Conservation (phyloP, 2,888 invertebrate genomes). For the Eremobia ochroleuca region DNA sequence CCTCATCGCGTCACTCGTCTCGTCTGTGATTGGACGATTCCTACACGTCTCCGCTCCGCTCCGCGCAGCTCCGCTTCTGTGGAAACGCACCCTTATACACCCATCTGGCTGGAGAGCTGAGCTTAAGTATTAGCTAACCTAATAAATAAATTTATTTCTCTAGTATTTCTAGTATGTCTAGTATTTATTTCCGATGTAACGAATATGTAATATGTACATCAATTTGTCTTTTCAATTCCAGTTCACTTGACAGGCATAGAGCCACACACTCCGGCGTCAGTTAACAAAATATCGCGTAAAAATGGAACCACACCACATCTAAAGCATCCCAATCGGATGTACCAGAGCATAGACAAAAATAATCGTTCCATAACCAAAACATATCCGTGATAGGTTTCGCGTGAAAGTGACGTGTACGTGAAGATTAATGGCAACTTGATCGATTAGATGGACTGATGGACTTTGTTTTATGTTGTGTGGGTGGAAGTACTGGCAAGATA, state of each 20-base stretch:
- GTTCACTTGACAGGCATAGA: neutral
- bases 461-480: constrained; percentile 32
- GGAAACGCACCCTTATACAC: no score
- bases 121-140: neutral
- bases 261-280: neutral
- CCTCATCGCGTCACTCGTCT: no score
- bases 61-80: no score
- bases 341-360: constrained; percentile 58
- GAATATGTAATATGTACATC: neutral
- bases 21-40: no score
- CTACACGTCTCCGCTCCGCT: no score
- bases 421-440: constrained; percentile 60
- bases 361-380: constrained; percentile 70
- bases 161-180: no score
- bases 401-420: constrained; percentile 72
- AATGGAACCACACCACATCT: constrained; percentile 52
- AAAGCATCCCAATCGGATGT: constrained; percentile 57
- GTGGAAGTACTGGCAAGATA: constrained; percentile 17
- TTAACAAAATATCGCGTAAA: constrained; percentile 27
- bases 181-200: no score
- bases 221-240: neutral
- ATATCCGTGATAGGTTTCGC: constrained; percentile 66
- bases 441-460: constrained; percentile 24
- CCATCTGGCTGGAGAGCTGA: neutral
- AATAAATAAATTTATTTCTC: neutral